These are phyloP conservation scores for Sorex araneus DNA, from an alignment of 2,113 vertebrate genomes.

Conservation along the genomic window DNA sequence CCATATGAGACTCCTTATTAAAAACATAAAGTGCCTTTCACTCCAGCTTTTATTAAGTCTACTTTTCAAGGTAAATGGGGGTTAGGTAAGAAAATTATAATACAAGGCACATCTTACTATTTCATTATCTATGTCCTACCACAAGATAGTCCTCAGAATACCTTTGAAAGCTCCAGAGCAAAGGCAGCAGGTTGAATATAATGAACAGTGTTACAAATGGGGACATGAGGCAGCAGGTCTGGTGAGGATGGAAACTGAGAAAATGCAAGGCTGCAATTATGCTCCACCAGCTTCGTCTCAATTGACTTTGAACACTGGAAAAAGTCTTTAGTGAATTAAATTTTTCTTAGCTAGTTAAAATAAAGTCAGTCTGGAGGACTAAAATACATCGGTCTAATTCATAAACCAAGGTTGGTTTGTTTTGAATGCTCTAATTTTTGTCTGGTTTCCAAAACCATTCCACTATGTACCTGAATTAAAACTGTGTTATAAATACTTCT, in stretches of 20 bases:
- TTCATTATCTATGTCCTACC: constrained; percentile 92
- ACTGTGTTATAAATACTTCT: constrained; percentile 79
- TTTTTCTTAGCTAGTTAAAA: constrained; percentile 88
- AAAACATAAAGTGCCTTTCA: constrained; percentile 90
- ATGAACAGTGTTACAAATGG: constrained; percentile 90
- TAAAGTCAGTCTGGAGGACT: constrained; percentile 85
- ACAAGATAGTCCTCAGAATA: constrained; percentile 91
- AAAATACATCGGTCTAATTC: constrained; percentile 86
- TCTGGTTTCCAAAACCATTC: constrained; percentile 81
- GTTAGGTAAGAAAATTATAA: constrained; percentile 90
- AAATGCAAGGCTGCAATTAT: constrained; percentile 89
- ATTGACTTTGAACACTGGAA: constrained; percentile 87
- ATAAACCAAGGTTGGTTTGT: constrained; percentile 84
- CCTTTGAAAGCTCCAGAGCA: constrained; percentile 91
- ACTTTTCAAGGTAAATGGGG: constrained; percentile 89
- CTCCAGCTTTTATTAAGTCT: constrained; percentile 90
- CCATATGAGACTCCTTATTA: constrained; percentile 89
- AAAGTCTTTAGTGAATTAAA: constrained; percentile 86
- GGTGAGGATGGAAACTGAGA: constrained; percentile 87
- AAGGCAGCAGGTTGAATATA: constrained; percentile 90
- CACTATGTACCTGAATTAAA: constrained; percentile 82
- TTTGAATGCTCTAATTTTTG: constrained; percentile 85
- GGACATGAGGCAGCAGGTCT: constrained; percentile 87
- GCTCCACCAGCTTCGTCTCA: constrained; percentile 85
- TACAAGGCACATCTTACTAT: constrained; percentile 90